A percentile compares a stretch with the other conserved stretches of the same genome.
phyloP scores from a whole-genome alignment of 2,888 invertebrate species.

The Sericinus montela region DNA sequence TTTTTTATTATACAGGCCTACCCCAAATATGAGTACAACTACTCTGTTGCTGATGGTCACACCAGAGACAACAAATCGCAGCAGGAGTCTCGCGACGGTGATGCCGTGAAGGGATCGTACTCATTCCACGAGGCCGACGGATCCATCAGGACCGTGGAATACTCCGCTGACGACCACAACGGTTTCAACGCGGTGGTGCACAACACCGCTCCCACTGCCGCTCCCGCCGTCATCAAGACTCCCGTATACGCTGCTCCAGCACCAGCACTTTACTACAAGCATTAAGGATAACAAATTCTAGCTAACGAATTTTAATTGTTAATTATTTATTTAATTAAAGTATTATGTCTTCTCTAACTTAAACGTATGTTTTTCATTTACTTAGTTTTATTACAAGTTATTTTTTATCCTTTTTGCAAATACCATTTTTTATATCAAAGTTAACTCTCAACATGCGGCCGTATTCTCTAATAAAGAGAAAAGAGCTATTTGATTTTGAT shows the following conservation, averaged over 20 bases:
- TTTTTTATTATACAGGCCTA: conserved; percentile 32
- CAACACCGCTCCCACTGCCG: conserved; percentile 50
- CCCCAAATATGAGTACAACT: conserved; percentile 65
- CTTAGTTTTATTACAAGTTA: no score
- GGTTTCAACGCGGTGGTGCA: conserved; percentile 61
- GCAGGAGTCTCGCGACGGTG: conserved; percentile 70
- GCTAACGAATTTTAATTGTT: no score
- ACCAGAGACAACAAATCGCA: conserved; percentile 75
- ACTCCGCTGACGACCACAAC: conserved; percentile 71
- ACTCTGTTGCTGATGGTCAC: conserved; percentile 72
- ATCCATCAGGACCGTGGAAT: conserved; percentile 69
- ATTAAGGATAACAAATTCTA: conserved; percentile 21
- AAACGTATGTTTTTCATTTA: no score
- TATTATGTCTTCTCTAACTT: no score
- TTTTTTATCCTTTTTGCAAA: no score
- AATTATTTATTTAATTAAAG: no score
- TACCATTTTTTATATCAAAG: no score
- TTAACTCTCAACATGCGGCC: no score
- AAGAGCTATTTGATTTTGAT: no score
- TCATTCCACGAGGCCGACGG: conserved; percentile 72
- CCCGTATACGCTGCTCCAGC: conserved; percentile 35
- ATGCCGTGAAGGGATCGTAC: conserved; percentile 71
- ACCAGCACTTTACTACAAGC: conserved; percentile 42
- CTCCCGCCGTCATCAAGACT: conserved; percentile 41
- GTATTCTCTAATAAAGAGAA: no score